These are phyloP conservation scores for Philonicus albiceps DNA, from an alignment of 2,888 invertebrate species.

Conservation along the genomic window DNA sequence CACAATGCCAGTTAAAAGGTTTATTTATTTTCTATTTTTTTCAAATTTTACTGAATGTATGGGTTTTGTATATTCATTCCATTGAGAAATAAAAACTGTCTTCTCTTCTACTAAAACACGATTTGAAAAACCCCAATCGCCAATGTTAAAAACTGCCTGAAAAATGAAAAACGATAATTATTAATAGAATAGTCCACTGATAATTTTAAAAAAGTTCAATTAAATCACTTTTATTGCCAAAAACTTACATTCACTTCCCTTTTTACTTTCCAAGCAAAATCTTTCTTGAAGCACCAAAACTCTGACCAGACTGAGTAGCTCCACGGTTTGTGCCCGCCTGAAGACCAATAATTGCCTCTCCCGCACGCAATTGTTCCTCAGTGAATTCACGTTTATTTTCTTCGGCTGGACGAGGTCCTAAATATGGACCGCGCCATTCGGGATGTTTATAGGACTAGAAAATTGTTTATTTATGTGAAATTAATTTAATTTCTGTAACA, in stretches of 20 bases:
- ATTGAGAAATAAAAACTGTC: not conserved
- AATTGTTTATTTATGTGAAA: not conserved
- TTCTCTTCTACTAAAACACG: not conserved
- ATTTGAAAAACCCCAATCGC: not conserved
- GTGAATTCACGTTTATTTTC: constrained; percentile 83
- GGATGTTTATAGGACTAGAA: constrained; percentile 79
- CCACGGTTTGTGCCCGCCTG: constrained; percentile 89
- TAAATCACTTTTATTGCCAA: not conserved
- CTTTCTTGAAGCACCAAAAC: constrained; percentile 83
- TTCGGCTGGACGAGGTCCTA: constrained; percentile 87
- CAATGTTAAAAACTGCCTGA: not conserved
- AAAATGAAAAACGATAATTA: not conserved
- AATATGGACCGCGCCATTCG: constrained; percentile 81
- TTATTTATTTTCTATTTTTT: not conserved
- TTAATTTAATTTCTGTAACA: not conserved
- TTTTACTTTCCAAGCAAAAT: constrained; percentile 78
- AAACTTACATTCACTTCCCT: not conserved
- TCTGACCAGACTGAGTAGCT: constrained; percentile 86
- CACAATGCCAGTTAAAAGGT: not conserved
- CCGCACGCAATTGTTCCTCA: constrained; percentile 82
- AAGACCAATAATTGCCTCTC: constrained; percentile 83
- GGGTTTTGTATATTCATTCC: not conserved
- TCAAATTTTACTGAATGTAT: not conserved
- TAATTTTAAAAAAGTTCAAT: not conserved
- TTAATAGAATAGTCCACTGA: not conserved